Percentiles rank a stretch among this genome's conserved stretches.
Evolutionary conservation across 2,888 invertebrate genomes (phyloP).

Genomic region (Drosophila tanythrix): DNA sequence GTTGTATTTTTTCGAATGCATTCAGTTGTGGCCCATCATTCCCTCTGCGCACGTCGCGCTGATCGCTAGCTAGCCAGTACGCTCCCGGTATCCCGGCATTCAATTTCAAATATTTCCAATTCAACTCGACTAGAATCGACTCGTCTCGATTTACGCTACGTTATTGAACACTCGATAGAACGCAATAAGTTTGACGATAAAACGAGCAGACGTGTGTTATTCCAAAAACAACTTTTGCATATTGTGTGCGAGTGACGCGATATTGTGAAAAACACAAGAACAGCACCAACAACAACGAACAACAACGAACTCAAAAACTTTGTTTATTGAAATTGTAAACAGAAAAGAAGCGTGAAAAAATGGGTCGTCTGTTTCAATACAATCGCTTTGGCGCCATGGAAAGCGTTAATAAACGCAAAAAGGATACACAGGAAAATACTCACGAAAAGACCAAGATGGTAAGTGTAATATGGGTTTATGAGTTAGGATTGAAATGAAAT

Average conservation of each 20-base stretch:
- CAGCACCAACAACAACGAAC: constrained; percentile 1
- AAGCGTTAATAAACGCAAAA: constrained; percentile 65
- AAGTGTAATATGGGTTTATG: constrained; percentile 24
- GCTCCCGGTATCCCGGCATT: constrained; percentile 45
- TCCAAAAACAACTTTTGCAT: constrained; percentile 23
- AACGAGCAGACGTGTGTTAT: constrained; percentile 37
- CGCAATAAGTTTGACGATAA: constrained; percentile 58
- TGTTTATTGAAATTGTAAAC: constrained; percentile 65
- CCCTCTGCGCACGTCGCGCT: constrained; percentile 82
- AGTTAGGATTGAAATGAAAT: neutral
- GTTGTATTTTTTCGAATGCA: constrained; percentile 77
- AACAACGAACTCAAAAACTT: constrained; percentile 29
- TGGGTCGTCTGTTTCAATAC: constrained; percentile 83
- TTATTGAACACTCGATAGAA: constrained; percentile 51
- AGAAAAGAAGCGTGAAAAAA: constrained; percentile 52
- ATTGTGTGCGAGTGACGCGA: constrained; percentile 27
- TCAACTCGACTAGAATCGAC: constrained; percentile 10
- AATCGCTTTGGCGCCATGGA: constrained; percentile 80
- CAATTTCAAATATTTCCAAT: constrained; percentile 17
- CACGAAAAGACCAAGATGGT: constrained; percentile 72
- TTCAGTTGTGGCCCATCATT: constrained; percentile 78
- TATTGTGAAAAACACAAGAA: constrained; percentile 31
- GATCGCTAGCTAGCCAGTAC: constrained; percentile 73
- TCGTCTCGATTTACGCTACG: constrained; percentile 24
- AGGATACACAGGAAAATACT: constrained; percentile 67